Evolutionary conservation across 2,113 vertebrate species (phyloP).

Genomic region (Edolisoma coerulescens): DNA sequence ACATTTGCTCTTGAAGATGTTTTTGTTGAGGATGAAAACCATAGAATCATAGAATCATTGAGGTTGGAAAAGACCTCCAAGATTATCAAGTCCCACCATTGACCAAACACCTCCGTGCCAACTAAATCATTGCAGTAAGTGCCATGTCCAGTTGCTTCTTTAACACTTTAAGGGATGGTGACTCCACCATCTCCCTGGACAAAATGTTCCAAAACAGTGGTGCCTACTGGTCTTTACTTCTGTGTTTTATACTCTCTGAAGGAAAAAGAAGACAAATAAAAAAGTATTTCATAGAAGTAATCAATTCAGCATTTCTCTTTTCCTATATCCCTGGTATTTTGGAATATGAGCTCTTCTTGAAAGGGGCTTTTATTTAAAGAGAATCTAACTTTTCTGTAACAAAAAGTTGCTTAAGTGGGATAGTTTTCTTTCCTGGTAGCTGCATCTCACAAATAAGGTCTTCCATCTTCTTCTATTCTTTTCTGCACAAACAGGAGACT

Average conservation of each 20-base stretch:
- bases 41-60: no score
- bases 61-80: not conserved
- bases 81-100: not conserved
- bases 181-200: not conserved
- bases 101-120: not conserved
- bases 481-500: not conserved
- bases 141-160: not conserved
- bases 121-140: not conserved
- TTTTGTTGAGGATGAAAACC: not conserved
- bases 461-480: not conserved
- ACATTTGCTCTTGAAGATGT: not conserved
- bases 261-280: not conserved
- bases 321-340: not conserved
- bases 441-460: not conserved
- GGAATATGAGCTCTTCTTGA: not conserved
- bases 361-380: not conserved
- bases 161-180: not conserved
- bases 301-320: not conserved
- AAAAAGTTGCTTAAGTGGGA: not conserved
- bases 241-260: not conserved
- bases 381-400: not conserved
- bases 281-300: not conserved
- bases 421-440: not conserved
- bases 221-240: rapidly evolving
- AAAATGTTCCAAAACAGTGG: not conserved